Percentiles rank a stretch among this genome's conserved stretches.
These are phyloP conservation scores for Nomada fucata DNA, from an alignment of 2,888 invertebrate genomes.

Conservation along the genomic window DNA sequence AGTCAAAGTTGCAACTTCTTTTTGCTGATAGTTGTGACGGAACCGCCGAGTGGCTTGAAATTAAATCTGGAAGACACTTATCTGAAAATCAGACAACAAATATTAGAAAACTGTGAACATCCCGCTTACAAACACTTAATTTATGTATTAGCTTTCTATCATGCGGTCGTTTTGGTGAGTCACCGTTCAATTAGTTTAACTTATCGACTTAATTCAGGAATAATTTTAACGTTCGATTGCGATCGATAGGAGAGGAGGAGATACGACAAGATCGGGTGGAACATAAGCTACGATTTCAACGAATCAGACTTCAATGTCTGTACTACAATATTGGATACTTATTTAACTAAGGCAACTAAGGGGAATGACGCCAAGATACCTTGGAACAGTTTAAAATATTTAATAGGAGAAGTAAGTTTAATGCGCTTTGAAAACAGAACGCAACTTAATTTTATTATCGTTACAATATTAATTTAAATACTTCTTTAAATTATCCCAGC, in stretches of 20 bases:
- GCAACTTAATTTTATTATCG: no score
- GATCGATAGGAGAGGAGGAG: slow-evolving; percentile 91
- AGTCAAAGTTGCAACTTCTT: not conserved
- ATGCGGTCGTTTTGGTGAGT: slow-evolving; percentile 93
- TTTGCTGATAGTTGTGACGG: slow-evolving; percentile 91
- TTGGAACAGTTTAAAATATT: slow-evolving; percentile 95
- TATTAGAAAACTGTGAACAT: slow-evolving; percentile 91
- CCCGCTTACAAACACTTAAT: slow-evolving; percentile 92
- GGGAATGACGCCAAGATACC: slow-evolving; percentile 89
- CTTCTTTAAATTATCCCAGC: no score
- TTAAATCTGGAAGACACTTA: slow-evolving; percentile 95
- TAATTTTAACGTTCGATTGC: not conserved
- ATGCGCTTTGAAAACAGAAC: not conserved
- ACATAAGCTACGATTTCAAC: slow-evolving; percentile 96
- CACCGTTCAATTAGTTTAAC: no score
- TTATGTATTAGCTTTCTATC: slow-evolving; percentile 96
- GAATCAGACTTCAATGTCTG: slow-evolving; percentile 96
- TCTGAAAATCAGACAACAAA: slow-evolving; percentile 91
- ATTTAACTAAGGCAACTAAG: slow-evolving; percentile 89
- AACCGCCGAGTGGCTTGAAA: slow-evolving; percentile 96
- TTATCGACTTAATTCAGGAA: not conserved
- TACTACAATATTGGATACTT: slow-evolving; percentile 93
- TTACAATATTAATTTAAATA: no score
- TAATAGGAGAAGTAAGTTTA: slow-evolving; percentile 93
- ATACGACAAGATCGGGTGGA: slow-evolving; percentile 98